Conservation (phyloP, 2,113 vertebrate species). For the Pollachius pollachius region DNA sequence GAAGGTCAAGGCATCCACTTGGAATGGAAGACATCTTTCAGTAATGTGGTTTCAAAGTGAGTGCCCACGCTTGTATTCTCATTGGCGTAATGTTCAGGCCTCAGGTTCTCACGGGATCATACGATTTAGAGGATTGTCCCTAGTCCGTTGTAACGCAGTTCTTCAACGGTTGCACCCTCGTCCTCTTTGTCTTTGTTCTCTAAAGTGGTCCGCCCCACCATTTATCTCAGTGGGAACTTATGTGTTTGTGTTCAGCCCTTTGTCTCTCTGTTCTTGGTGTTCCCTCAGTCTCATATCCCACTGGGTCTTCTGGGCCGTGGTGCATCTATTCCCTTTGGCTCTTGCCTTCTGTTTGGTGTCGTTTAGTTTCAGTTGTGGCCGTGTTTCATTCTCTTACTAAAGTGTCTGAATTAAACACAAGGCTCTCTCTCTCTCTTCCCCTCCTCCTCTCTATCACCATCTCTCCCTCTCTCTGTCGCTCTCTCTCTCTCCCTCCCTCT, state of each 20-base stretch:
- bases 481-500: too few species aligned
- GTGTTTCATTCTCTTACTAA: not conserved
- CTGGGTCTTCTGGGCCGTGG: not conserved
- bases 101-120: too few species aligned
- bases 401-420: not conserved
- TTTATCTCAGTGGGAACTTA: not conserved
- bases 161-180: slow-evolving; percentile 16
- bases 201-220: slow-evolving; percentile 2
- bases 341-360: slow-evolving; percentile 5
- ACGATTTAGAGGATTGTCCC: too few species aligned
- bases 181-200: slow-evolving; percentile 27
- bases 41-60: not conserved
- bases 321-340: too few species aligned
- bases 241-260: not conserved
- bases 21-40: too few species aligned
- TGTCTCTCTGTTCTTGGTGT: not conserved
- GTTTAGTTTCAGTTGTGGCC: slow-evolving; percentile 5
- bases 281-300: slow-evolving; percentile 3
- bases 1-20: slow-evolving; percentile 10
- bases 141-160: too few species aligned
- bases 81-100: too few species aligned
- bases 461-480: too few species aligned
- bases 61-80: not conserved
- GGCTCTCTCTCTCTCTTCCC: too few species aligned
- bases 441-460: too few species aligned